Evolutionary conservation across 2,888 invertebrate species (phyloP).

Genomic region (Hermaeophaga mercurialis): DNA sequence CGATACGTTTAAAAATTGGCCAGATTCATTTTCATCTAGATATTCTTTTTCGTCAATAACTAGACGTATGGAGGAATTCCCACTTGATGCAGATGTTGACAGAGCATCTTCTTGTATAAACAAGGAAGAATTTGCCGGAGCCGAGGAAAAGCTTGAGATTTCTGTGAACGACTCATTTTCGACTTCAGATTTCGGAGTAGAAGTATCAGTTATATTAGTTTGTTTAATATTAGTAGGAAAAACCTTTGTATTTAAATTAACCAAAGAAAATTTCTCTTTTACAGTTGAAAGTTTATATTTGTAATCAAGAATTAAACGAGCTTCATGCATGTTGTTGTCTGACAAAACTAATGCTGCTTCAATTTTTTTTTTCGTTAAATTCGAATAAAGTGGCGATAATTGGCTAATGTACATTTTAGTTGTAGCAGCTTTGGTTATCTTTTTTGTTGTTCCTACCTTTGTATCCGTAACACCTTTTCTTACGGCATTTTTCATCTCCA

Average conservation of each 20-base stretch:
- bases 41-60: no score
- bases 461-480: no score
- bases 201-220: not conserved
- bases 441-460: no score
- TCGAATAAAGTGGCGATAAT: conserved; percentile 26
- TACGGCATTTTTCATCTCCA: no score
- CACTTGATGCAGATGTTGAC: no score
- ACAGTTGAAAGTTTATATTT: conserved; percentile 22
- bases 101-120: not conserved
- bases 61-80: no score
- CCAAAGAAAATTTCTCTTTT: not conserved
- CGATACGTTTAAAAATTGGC: no score
- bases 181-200: not conserved
- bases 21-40: no score
- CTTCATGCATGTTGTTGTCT: conserved; percentile 33
- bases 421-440: conserved; percentile 8
- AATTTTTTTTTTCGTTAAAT: conserved; percentile 28
- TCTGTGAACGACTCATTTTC: not conserved
- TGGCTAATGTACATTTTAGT: conserved; percentile 28
- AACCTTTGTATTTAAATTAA: no score
- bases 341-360: conserved; percentile 25
- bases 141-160: not conserved
- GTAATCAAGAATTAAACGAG: conserved; percentile 28
- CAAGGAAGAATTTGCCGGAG: not conserved
- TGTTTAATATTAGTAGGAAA: not conserved